These are phyloP conservation scores for Hydrophis major DNA, from an alignment of 2,797 vertebrate species.

Conservation along the genomic window DNA sequence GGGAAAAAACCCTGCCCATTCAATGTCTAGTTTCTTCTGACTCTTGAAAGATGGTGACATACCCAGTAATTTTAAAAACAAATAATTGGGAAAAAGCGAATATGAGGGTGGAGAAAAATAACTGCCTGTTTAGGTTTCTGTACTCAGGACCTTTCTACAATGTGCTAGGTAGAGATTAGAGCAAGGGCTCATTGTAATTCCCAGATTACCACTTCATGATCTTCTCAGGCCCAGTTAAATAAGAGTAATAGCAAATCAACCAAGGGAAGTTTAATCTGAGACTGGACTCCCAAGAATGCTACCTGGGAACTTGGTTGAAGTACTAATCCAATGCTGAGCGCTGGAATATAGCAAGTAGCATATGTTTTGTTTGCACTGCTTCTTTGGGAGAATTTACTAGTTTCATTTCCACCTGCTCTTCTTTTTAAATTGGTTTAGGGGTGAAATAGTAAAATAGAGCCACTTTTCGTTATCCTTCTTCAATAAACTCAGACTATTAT, in stretches of 20 bases:
- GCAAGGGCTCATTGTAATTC: conserved; percentile 6
- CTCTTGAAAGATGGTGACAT: conserved; percentile 36
- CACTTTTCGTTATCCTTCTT: background rate
- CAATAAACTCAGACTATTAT: background rate
- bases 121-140: conserved; percentile 35
- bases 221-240: conserved; percentile 21
- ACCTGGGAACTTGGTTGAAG: background rate
- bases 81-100: conserved; percentile 34
- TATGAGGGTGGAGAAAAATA: conserved; percentile 19
- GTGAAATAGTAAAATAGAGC: background rate
- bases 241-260: background rate
- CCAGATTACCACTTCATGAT: conserved; percentile 11
- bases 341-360: background rate
- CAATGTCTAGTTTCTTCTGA: conserved; percentile 15
- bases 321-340: background rate
- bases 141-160: conserved; percentile 37
- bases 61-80: conserved; percentile 45
- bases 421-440: background rate
- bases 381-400: background rate
- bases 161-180: conserved; percentile 11
- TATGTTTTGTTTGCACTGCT: background rate
- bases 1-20: conserved; percentile 42
- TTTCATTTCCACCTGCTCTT: background rate
- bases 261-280: background rate
- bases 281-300: background rate